Base-by-base conservation (phyloP, 2,797 vertebrate species). In the Lindbergichthys nudifrons region DNA sequence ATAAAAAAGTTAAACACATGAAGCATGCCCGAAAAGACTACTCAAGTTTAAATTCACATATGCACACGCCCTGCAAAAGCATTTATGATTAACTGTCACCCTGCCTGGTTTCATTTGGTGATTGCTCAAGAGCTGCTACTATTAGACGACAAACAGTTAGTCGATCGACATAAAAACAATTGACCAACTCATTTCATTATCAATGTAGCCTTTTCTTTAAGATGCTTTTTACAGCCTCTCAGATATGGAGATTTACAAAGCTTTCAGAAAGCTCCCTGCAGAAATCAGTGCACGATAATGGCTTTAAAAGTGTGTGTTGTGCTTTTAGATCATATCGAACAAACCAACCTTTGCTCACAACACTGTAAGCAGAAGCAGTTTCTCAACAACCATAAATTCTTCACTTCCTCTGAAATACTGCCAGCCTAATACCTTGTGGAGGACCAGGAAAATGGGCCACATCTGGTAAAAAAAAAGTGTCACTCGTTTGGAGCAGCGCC, bases 401-500 rank as follows among this genome's bases (percentile, higher is more conserved):
- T 47, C 2, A 65, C 21, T 52, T 69, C 23, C 21, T 70, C 30
- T 62, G 48, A 45, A 42, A 19, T 18, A 14, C 45, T 45, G 57
- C 45, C 36, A 64, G 15, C 9, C 23, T 52, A 14, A 47, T 52
- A 39, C 69, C 30, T 53, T 43, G 19, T 23, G 11, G 19, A 43
- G 7, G 56, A 46, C 42, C 26, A 57, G 7, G 19, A 18, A 51
- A 3, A 18, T 23, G 12, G 9, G 15, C 32, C 43, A n/a, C 21
- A 18, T 48, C 30, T 32, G n/a, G 41, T 65, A 11, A 65, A 70
- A n/a, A n/a, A n/a, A 63, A 70, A 63, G 36, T 54, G 23, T 32
- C 36, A 69, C 4, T 43, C 9, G 30, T 65, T 54, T 30, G 18
- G 19, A 21, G 23, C 10, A 19, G 3, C 53, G 51, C 26, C 45